Base-by-base conservation (phyloP, 2,888 invertebrate species). In the Spodoptera littoralis region DNA sequence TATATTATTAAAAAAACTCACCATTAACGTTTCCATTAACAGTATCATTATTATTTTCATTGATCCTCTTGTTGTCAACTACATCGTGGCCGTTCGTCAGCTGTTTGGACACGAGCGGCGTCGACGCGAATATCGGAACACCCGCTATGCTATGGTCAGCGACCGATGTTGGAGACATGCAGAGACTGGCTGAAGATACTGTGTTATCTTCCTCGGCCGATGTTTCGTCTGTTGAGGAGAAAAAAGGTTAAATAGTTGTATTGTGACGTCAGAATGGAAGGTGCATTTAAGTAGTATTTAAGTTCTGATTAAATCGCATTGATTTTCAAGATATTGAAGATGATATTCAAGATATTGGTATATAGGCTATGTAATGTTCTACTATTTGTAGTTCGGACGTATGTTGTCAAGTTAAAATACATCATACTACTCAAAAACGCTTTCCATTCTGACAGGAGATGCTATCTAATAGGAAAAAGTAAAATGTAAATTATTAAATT, bases 171-270 rank as follows among this genome's bases (percentile, higher is more conserved):
- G 93, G 93, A 4, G 94, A 94, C 89, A 93, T 88, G 78, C 93
- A 92, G 0, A 93, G 80, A 42, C 94, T 94, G 8, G 93, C 93
- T 0, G 93, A 92, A 0, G 94, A 94, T 8, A 92, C 83, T 11
- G 94, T 93, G 65, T 87, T 86, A 61, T 94, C 92, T 44, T 75
- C 80, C 55, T 90, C 92, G 18, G 87, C 86, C 0, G 92, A 90
- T 30, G 82, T 80, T 1, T 89, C 92, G 71, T 90, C 93, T 93
- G 87, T 77, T 13, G 30, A 69, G 42, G 18, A 54, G 41, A 59
- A 11, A 43, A 4, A 24, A 36, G 2, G 6, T 69, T 8, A 36
- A 30, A 27, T 47, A 18, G 3, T 3, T 11, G 52, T 12, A 43
- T 12, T 8, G 5, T 30, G 3, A 18, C 3, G 12, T 6, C n/a